Evolutionary conservation across 2,797 vertebrate species (phyloP).

Genomic region (Rachycentron canadum): DNA sequence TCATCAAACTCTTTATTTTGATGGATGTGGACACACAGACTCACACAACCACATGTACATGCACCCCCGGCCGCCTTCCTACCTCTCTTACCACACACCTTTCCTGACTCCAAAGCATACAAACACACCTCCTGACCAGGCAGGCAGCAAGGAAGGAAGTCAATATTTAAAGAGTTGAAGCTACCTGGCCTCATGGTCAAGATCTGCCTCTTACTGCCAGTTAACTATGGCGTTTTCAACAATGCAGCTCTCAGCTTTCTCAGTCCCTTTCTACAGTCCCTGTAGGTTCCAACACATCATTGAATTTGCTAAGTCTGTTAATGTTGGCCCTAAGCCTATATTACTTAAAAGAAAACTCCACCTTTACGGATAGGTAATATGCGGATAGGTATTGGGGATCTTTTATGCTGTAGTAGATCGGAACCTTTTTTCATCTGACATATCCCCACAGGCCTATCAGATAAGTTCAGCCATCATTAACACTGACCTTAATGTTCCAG

Average conservation of each 20-base stretch:
- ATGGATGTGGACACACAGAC: slow-evolving; percentile 80
- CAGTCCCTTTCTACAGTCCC: slow-evolving; percentile 21
- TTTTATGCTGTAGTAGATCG: too few species aligned
- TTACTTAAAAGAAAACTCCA: slow-evolving; percentile 24
- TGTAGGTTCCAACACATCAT: slow-evolving; percentile 34
- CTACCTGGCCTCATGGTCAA: slow-evolving; percentile 70
- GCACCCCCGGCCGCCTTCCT: slow-evolving; percentile 45
- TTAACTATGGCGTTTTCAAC: slow-evolving; percentile 50
- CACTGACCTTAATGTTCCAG: neutral
- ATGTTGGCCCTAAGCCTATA: slow-evolving; percentile 4
- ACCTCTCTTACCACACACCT: slow-evolving; percentile 75
- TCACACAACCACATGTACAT: slow-evolving; percentile 64
- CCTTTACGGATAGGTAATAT: too few species aligned
- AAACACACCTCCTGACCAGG: slow-evolving; percentile 80
- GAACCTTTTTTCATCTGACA: too few species aligned
- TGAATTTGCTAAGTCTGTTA: slow-evolving; percentile 42
- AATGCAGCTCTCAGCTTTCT: slow-evolving; percentile 48
- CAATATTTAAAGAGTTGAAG: slow-evolving; percentile 83
- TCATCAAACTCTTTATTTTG: slow-evolving; percentile 81
- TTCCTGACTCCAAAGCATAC: slow-evolving; percentile 80
- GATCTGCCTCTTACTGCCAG: slow-evolving; percentile 59
- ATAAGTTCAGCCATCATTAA: neutral
- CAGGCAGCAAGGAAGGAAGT: slow-evolving; percentile 82
- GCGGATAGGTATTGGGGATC: too few species aligned
- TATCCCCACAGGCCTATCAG: neutral